These are phyloP conservation scores for Cephus runcator DNA, from an alignment of 2,888 invertebrate species.

Conservation along the genomic window DNA sequence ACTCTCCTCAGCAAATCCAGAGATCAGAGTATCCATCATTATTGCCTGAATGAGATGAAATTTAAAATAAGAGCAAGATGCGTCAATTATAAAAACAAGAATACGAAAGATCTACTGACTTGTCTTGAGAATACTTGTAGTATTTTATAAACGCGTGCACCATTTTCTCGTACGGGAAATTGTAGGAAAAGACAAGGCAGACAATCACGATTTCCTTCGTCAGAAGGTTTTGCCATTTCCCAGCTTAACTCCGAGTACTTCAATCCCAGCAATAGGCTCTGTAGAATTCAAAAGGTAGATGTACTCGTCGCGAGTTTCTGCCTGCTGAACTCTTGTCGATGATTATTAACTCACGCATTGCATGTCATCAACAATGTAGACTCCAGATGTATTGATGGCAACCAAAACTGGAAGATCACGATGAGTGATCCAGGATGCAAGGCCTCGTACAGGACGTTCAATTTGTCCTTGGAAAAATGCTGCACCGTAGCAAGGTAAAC, in stretches of 20 bases:
- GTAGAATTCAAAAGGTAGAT: slow-evolving; percentile 22
- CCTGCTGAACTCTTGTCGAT: neutral
- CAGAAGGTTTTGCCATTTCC: slow-evolving; percentile 90
- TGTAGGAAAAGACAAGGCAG: slow-evolving; percentile 93
- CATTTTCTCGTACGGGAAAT: slow-evolving; percentile 84
- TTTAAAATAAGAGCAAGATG: neutral
- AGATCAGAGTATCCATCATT: slow-evolving; percentile 89
- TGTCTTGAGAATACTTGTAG: slow-evolving; percentile 78
- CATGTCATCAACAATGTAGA: slow-evolving; percentile 86
- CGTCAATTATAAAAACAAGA: neutral
- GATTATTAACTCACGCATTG: slow-evolving; percentile 77
- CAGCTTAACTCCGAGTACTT: slow-evolving; percentile 91
- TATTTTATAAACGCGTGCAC: slow-evolving; percentile 82
- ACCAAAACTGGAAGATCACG: slow-evolving; percentile 89
- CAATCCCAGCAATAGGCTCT: slow-evolving; percentile 87
- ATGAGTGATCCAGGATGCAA: slow-evolving; percentile 86
- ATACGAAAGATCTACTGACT: slow-evolving; percentile 42
- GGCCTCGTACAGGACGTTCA: slow-evolving; percentile 88
- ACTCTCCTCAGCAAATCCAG: slow-evolving; percentile 83
- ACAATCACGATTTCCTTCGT: slow-evolving; percentile 85
- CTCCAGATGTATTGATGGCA: slow-evolving; percentile 86
- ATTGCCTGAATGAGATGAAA: slow-evolving; percentile 68
- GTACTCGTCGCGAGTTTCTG: neutral
- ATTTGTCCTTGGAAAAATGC: slow-evolving; percentile 96
- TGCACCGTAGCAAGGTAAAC: slow-evolving; percentile 90